Evolutionary conservation across 2,797 vertebrate genomes (phyloP).

Genomic region (Malurus splendens): DNA sequence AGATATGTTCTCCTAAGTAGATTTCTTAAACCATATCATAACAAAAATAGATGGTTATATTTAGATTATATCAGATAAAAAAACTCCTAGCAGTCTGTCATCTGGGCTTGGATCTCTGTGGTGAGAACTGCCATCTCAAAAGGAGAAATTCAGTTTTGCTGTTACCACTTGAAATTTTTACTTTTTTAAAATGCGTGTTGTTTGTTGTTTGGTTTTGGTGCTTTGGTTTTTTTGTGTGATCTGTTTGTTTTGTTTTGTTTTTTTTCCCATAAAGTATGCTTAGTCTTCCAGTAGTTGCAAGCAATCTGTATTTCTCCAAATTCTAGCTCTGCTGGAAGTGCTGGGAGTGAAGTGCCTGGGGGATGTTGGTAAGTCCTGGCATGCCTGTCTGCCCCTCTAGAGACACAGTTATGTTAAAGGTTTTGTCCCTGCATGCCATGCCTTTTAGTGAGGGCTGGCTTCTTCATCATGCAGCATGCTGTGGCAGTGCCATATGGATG

Average conservation of each 20-base stretch:
- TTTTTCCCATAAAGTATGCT: neutral
- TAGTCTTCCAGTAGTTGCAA: neutral
- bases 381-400: neutral
- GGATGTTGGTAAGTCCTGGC: neutral
- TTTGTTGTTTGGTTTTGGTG: neutral
- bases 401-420: neutral
- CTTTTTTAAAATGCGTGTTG: neutral
- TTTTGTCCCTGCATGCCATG: neutral
- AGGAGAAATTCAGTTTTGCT: neutral
- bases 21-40: neutral
- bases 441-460: neutral
- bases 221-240: neutral
- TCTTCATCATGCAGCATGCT: neutral
- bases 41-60: neutral
- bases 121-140: neutral
- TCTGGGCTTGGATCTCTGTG: neutral
- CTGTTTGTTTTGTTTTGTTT: neutral
- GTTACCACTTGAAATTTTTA: neutral
- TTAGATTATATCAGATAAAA: neutral
- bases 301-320: fast-evolving
- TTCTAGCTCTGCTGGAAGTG: neutral
- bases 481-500: neutral
- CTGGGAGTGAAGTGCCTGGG: neutral
- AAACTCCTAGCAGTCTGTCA: neutral
- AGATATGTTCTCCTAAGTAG: neutral